phyloP scores from a whole-genome alignment of 1,140 invertebrate species.

The Sycobia sp. region DNA sequence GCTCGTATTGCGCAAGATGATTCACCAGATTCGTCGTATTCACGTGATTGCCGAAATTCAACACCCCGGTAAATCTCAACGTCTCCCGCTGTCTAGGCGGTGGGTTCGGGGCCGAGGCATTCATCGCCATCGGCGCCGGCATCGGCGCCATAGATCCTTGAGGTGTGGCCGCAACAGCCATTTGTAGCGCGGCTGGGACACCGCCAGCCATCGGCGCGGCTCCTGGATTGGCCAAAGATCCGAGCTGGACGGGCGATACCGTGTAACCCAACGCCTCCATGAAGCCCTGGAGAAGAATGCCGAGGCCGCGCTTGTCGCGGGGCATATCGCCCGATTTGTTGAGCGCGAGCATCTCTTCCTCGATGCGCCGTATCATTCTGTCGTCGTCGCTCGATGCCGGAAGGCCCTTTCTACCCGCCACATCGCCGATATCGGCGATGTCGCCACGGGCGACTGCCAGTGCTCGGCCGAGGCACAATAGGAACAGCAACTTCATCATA shows the following conservation, averaged over 20 bases:
- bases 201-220: slow-evolving; percentile 23
- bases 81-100: slow-evolving; percentile 46
- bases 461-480: neutral
- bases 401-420: neutral
- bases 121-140: neutral
- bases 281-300: slow-evolving; percentile 52
- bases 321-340: slow-evolving; percentile 31
- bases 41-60: slow-evolving; percentile 54
- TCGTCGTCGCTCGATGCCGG: neutral
- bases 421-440: neutral
- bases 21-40: slow-evolving; percentile 46
- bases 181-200: slow-evolving; percentile 16
- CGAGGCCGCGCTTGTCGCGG: slow-evolving; percentile 54
- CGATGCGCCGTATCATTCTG: slow-evolving; percentile 4
- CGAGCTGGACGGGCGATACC: slow-evolving; percentile 47
- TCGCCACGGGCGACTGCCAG: neutral
- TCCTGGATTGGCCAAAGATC: slow-evolving; percentile 47
- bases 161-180: slow-evolving; percentile 19
- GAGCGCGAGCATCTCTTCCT: slow-evolving; percentile 30
- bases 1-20: slow-evolving; percentile 54
- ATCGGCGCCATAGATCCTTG: neutral
- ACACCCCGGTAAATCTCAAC: slow-evolving; percentile 53
- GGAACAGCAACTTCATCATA: slow-evolving; percentile 8
- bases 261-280: slow-evolving; percentile 54
- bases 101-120: neutral